Base-by-base conservation (phyloP, 2,113 vertebrate species). In the Dromaius novaehollandiae region DNA sequence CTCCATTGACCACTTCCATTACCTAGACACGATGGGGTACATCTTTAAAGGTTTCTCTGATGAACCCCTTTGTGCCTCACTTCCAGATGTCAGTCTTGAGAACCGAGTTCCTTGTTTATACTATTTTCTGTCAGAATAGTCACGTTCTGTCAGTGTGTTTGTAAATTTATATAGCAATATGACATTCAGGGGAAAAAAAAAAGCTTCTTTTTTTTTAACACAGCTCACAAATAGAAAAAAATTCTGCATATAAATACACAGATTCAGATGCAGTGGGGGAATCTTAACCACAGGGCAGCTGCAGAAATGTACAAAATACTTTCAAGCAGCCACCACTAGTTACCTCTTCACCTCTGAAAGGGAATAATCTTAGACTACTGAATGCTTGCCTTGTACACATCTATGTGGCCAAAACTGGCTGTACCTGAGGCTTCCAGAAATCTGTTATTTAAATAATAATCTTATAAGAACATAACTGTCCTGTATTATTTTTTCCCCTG, bases 151-250 rank as follows among this genome's bases (percentile, higher is more conserved):
- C 77, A 63, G 40, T 53, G 32, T 92, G 86, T 84, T 19, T 50
- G 76, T 75, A 44, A 79, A 94, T 96, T 95, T 96, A 88, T 95
- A 93, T 94, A 88, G 84, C 76, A 96, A 96, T 55, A 13, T 94
- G 94, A 95, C 95, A 82, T 88, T 93, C 83, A 90, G 53, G 86
- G 68, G 61, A 58, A 91, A 66, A 36, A 38, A 38, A 22, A 58
- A 44, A 73, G 83, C 38, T 56, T 71, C 65, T 81, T 83, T 96
- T 96, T 96, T 93, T 91, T 84, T 93, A 86, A 90, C 73, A 96
- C 93, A 90, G 63, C 74, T 82, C 69, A 79, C 64, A 84, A 90
- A 48, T 51, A 63, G 94, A 96, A 97, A 94, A 94, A 95, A 73
- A 94, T 94, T 90, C 51, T 74, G 79, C 55, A 94, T 95, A 91